Evolutionary conservation across 2,113 vertebrate species (phyloP).

Genomic region (Okapia johnstoni): DNA sequence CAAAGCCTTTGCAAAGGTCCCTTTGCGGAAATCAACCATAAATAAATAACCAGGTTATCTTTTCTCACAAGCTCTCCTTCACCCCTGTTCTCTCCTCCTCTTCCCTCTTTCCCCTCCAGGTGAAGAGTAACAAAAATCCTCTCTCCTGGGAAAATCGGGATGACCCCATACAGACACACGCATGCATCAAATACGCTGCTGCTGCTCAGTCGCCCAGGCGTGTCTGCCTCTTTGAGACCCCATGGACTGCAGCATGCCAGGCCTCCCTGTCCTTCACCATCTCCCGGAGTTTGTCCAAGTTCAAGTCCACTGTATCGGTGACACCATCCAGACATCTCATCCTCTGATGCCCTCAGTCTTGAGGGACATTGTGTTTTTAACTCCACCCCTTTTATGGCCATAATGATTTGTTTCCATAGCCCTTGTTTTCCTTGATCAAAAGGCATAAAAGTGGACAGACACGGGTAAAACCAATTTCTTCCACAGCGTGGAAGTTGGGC

Average conservation of each 20-base stretch:
- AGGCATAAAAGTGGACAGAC: not conserved
- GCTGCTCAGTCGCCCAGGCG: not conserved
- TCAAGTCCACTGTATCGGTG: not conserved
- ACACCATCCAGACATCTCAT: not conserved
- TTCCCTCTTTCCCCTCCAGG: not conserved
- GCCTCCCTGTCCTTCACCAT: not conserved
- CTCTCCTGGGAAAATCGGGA: not conserved
- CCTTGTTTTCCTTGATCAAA: conserved; percentile 19
- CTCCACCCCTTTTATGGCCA: not conserved
- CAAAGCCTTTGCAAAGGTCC: conserved; percentile 75
- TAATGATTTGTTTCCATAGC: conserved; percentile 7
- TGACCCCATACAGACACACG: not conserved
- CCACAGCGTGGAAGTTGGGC: rapidly evolving
- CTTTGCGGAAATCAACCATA: conserved; percentile 72
- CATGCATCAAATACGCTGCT: not conserved
- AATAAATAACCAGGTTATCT: conserved; percentile 19
- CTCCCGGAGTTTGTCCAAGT: not conserved
- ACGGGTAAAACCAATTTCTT: not conserved
- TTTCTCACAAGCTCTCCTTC: not conserved
- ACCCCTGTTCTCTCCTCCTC: not conserved
- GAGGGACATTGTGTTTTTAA: not conserved
- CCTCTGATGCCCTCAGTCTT: not conserved
- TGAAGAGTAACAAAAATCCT: not conserved
- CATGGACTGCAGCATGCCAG: not conserved
- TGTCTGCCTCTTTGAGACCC: not conserved